Evolutionary conservation across 1,140 invertebrate genomes (phyloP).

Genomic region (Trichonephila clavipes): DNA sequence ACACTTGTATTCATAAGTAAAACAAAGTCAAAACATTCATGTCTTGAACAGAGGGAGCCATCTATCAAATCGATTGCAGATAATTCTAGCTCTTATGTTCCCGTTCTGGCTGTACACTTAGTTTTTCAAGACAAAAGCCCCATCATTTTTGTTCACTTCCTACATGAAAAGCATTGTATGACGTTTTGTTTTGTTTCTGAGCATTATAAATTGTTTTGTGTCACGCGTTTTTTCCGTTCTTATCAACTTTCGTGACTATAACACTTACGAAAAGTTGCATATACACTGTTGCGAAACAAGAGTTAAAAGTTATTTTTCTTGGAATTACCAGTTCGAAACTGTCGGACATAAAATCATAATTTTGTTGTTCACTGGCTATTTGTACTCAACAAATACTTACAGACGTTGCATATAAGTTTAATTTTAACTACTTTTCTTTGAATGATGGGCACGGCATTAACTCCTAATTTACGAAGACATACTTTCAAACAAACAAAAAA

Average conservation of each 20-base stretch:
- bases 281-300: background rate
- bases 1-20: background rate
- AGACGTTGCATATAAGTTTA: too few relatives aligned
- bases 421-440: too few relatives aligned
- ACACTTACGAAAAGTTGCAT: background rate
- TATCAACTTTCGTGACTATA: background rate
- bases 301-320: background rate
- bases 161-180: background rate
- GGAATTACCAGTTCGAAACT: too few relatives aligned
- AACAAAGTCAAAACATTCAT: background rate
- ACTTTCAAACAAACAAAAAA: too few relatives aligned
- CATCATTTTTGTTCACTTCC: conserved; percentile 12
- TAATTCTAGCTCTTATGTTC: background rate
- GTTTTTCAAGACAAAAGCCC: background rate
- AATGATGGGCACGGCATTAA: too few relatives aligned
- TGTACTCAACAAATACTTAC: too few relatives aligned
- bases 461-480: too few relatives aligned
- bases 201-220: background rate
- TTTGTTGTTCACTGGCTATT: too few relatives aligned
- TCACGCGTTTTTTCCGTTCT: background rate
- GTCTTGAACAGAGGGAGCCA: background rate
- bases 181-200: background rate
- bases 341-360: too few relatives aligned
- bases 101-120: background rate
- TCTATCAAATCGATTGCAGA: background rate